A percentile compares a stretch with the other conserved stretches of the same genome.
Conservation (phyloP, 2,113 vertebrate genomes). For the Podiceps cristatus region DNA sequence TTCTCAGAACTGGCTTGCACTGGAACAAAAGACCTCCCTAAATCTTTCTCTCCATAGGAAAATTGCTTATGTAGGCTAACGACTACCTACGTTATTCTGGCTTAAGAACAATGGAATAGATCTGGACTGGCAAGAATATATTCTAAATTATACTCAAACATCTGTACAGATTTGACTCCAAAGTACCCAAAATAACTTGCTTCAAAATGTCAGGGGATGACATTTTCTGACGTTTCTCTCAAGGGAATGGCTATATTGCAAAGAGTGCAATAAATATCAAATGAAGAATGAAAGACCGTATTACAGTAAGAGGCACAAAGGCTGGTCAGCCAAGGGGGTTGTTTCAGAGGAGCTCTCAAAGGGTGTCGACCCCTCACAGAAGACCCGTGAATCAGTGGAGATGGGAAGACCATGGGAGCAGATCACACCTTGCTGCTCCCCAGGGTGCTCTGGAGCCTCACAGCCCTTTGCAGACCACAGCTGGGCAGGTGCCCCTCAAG, state of each 20-base stretch:
- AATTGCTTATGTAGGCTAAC: slow-evolving; percentile 11
- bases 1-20: not conserved
- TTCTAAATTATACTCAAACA: slow-evolving; percentile 44
- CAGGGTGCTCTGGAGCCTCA: not conserved
- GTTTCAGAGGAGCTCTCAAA: not conserved
- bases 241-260: slow-evolving; percentile 27
- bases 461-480: not conserved
- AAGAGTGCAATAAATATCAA: not conserved
- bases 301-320: not conserved
- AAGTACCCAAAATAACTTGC: slow-evolving; percentile 48
- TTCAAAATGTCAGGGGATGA: slow-evolving; percentile 41
- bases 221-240: slow-evolving; percentile 43
- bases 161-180: not conserved
- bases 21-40: not conserved
- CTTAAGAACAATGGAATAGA: not conserved
- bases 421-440: not conserved
- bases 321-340: not conserved
- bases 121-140: slow-evolving; percentile 5
- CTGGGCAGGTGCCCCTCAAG: not conserved
- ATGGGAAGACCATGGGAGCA: not conserved
- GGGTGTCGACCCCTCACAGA: fast-evolving
- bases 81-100: not conserved
- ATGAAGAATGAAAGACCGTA: not conserved
- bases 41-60: not conserved
- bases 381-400: not conserved